phyloP scores from a whole-genome alignment of 35 echinoderm and acorn worm genomes.

The Heliocidaris tuberculata region DNA sequence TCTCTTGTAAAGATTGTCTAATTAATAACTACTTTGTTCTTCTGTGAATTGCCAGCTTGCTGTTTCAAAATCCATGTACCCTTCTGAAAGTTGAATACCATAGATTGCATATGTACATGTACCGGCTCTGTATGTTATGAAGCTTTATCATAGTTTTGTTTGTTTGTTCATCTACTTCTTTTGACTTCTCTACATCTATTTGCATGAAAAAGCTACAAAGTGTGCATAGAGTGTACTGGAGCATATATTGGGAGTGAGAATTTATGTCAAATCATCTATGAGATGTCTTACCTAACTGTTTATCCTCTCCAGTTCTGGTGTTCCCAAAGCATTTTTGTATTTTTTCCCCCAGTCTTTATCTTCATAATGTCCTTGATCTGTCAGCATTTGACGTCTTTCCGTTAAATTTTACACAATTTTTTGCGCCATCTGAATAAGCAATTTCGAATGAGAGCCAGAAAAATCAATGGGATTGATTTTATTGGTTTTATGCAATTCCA shows the following conservation, averaged over 20 bases:
- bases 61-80: no score
- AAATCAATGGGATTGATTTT: conserved; percentile 44
- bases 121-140: neutral
- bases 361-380: conserved; percentile 20
- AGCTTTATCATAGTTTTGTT: neutral
- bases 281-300: neutral
- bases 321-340: neutral
- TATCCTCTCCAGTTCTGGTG: neutral
- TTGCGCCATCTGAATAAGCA: conserved; percentile 39
- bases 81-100: no score
- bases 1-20: no score
- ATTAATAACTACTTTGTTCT: no score
- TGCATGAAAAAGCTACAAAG: no score
- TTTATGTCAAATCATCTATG: conserved; percentile 7
- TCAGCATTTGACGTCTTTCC: conserved; percentile 41
- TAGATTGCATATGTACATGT: neutral
- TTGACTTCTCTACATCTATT: no score
- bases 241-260: neutral
- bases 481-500: conserved; percentile 42
- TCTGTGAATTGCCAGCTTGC: no score
- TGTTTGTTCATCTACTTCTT: neutral
- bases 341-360: neutral
- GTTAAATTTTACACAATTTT: conserved; percentile 31
- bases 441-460: conserved; percentile 30
- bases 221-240: no score